Conservation (phyloP, 2,797 vertebrate species). For the Centropyge bicolor region DNA sequence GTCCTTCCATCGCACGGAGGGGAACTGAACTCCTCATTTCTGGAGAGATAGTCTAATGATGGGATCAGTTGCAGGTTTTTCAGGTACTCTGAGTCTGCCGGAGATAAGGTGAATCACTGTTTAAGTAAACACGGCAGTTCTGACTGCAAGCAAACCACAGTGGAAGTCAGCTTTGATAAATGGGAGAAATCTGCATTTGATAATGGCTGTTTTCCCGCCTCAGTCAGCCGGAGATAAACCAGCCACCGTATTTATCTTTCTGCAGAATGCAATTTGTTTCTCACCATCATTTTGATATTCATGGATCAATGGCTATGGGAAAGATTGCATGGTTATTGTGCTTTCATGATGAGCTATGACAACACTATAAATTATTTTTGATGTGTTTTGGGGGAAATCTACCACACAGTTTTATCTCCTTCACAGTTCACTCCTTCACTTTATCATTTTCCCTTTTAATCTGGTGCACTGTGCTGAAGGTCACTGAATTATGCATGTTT, state of each 20-base stretch:
- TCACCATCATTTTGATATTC: slow-evolving; percentile 59
- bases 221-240: slow-evolving; percentile 57
- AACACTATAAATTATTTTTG: slow-evolving; percentile 54
- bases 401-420: slow-evolving; percentile 8
- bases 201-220: slow-evolving; percentile 57
- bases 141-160: slow-evolving; percentile 23
- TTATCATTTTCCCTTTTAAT: slow-evolving; percentile 53
- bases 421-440: slow-evolving; percentile 21
- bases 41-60: slow-evolving; percentile 9
- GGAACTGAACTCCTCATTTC: slow-evolving; percentile 26
- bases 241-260: slow-evolving; percentile 51
- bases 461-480: slow-evolving; percentile 37
- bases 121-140: slow-evolving; percentile 51
- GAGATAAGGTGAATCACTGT: slow-evolving; percentile 51
- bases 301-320: slow-evolving; percentile 44
- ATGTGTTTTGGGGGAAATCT: slow-evolving; percentile 16
- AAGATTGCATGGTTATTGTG: slow-evolving; percentile 31
- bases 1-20: slow-evolving; percentile 18
- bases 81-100: slow-evolving; percentile 37
- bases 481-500: slow-evolving; percentile 64
- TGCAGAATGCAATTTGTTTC: slow-evolving; percentile 46
- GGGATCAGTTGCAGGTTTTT: slow-evolving; percentile 22
- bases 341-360: slow-evolving; percentile 55
- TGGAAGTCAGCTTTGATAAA: slow-evolving; percentile 52
- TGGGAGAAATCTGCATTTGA: slow-evolving; percentile 63